A percentile compares a stretch with the other conserved stretches of the same genome.
phyloP scores from a whole-genome alignment of 2,797 vertebrate species.

The Chaetodon trifasciatus region DNA sequence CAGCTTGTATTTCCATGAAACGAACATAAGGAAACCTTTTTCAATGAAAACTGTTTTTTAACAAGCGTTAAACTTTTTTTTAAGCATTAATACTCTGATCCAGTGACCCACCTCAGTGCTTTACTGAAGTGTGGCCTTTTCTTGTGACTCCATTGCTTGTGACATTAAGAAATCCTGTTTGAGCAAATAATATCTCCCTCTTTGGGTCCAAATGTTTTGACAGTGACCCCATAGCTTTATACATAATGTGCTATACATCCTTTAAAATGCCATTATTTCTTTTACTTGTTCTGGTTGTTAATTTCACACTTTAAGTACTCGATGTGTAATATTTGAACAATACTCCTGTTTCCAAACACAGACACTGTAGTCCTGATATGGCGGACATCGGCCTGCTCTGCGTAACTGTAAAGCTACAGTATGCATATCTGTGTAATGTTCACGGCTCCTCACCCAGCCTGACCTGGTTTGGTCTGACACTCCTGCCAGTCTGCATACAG shows the following conservation, averaged over 20 bases:
- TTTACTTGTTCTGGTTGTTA: neutral
- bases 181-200: neutral
- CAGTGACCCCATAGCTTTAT: neutral
- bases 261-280: constrained; percentile 2
- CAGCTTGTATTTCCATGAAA: neutral
- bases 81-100: no score
- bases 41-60: neutral
- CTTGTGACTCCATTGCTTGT: neutral
- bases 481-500: constrained; percentile 59
- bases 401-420: constrained; percentile 33
- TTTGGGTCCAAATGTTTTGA: neutral
- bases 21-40: neutral
- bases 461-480: constrained; percentile 66
- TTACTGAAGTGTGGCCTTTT: neutral
- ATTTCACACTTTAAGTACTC: neutral
- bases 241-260: neutral
- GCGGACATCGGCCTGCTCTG: constrained; percentile 7
- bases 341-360: neutral
- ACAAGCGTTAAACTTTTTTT: neutral
- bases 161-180: neutral
- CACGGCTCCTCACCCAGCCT: constrained; percentile 45
- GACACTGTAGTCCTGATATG: constrained; percentile 8
- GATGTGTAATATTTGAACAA: neutral
- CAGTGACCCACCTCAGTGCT: neutral
- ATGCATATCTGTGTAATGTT: constrained; percentile 48